A percentile compares a stretch with the other conserved stretches of the same genome.
These are phyloP conservation scores for Glareola pratincola DNA, from an alignment of 2,113 vertebrate species.

Conservation along the genomic window DNA sequence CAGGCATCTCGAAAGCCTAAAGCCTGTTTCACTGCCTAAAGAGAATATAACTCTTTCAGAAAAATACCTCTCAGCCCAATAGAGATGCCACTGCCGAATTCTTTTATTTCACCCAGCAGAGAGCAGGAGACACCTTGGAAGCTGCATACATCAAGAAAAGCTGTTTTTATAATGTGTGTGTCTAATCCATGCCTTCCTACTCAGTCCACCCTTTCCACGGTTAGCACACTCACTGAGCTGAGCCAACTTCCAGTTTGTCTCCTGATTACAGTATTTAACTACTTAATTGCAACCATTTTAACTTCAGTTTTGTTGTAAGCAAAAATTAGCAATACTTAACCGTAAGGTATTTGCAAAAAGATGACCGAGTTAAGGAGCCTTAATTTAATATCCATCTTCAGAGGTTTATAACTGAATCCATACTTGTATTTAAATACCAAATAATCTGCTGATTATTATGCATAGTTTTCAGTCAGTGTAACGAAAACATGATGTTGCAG, in stretches of 20 bases:
- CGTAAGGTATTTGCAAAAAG: conserved; percentile 30
- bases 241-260: conserved; percentile 24
- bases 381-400: conserved; percentile 69
- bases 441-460: conserved; percentile 78
- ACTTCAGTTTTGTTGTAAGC: not conserved
- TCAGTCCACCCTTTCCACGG: not conserved
- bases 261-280: conserved; percentile 30
- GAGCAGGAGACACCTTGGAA: conserved; percentile 55
- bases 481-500: conserved; percentile 75
- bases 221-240: not conserved
- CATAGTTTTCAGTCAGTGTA: conserved; percentile 79
- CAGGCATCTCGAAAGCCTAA: conserved; percentile 23
- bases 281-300: conserved; percentile 33
- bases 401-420: conserved; percentile 68
- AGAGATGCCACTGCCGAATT: not conserved
- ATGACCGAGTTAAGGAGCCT: conserved; percentile 38
- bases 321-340: conserved; percentile 17
- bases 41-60: conserved; percentile 50
- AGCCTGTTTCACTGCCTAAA: conserved; percentile 16
- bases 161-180: conserved; percentile 46
- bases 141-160: conserved; percentile 19
- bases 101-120: conserved; percentile 46
- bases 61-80: conserved; percentile 25
- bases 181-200: conserved; percentile 38
- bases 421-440: conserved; percentile 75